Evolutionary conservation across 2,888 invertebrate genomes (phyloP).

Genomic region (Microdon myrmicae): DNA sequence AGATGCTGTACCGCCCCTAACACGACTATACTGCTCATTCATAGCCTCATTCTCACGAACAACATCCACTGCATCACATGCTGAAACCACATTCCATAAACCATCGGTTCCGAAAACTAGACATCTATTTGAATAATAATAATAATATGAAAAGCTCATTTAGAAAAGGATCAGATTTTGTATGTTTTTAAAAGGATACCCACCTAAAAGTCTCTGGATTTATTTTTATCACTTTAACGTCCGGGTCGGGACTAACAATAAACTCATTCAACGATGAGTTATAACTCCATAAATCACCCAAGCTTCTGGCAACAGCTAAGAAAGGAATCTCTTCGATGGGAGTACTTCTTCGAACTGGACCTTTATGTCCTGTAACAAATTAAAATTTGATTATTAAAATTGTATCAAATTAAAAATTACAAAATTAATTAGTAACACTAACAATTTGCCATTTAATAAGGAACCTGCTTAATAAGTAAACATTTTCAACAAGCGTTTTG

Average conservation of each 20-base stretch:
- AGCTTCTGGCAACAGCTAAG: conserved; percentile 92
- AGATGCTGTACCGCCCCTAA: conserved; percentile 57
- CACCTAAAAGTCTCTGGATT: conserved; percentile 78
- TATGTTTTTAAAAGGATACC: neutral
- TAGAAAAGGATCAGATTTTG: neutral
- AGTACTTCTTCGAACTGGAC: conserved; percentile 89
- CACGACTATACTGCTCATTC: conserved; percentile 73
- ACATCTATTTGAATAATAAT: conserved; percentile 71
- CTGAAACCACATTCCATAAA: conserved; percentile 93
- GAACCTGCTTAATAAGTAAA: too few species aligned
- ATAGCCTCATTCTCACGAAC: conserved; percentile 85
- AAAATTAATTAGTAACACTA: too few species aligned
- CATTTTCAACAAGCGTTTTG: too few species aligned
- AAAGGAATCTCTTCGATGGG: conserved; percentile 95
- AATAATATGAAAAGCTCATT: neutral
- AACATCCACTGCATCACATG: conserved; percentile 83
- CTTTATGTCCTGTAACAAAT: conserved; percentile 67
- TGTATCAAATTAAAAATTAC: too few species aligned
- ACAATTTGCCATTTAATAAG: too few species aligned
- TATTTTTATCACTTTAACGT: conserved; percentile 86
- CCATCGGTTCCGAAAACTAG: conserved; percentile 97
- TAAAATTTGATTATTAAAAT: neutral
- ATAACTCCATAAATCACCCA: conserved; percentile 98
- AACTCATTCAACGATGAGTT: conserved; percentile 90
- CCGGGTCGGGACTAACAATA: conserved; percentile 97